Conservation (phyloP, 2,797 vertebrate species). For the Micrastur ruficollis region DNA sequence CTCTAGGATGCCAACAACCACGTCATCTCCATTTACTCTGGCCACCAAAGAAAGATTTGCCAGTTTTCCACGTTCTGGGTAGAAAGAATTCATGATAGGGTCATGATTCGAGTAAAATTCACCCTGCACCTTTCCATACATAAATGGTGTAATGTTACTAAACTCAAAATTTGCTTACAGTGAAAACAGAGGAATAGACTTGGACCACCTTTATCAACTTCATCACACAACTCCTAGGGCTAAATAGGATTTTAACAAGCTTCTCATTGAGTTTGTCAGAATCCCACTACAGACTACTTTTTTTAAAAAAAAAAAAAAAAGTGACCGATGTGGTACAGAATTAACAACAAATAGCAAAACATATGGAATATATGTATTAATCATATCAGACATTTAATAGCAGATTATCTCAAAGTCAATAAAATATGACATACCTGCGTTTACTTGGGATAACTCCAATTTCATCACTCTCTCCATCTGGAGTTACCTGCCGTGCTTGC, state of each 20-base stretch:
- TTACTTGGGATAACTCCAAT: constrained; percentile 98
- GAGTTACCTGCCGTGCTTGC: constrained; percentile 92
- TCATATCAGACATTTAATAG: background rate
- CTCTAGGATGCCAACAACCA: background rate
- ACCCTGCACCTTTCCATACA: background rate
- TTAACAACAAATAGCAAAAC: background rate
- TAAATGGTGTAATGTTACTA: background rate
- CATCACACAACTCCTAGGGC: background rate
- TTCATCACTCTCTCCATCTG: constrained; percentile 89
- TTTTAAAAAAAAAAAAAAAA: background rate
- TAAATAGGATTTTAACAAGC: background rate
- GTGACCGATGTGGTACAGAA: background rate
- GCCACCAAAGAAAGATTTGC: background rate
- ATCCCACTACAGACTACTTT: background rate
- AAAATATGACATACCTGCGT: constrained; percentile 79
- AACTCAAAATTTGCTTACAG: background rate
- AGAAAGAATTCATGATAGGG: background rate
- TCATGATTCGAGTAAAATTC: background rate
- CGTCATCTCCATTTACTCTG: background rate
- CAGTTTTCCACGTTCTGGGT: background rate
- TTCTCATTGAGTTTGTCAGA: background rate
- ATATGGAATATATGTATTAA: background rate
- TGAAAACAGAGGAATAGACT: background rate
- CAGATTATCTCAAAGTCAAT: background rate
- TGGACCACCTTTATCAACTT: background rate